Evolutionary conservation across 2,888 invertebrate species (phyloP), one percentile per base, ranked within the genome.

Genomic region (Orthosia gracilis): DNA sequence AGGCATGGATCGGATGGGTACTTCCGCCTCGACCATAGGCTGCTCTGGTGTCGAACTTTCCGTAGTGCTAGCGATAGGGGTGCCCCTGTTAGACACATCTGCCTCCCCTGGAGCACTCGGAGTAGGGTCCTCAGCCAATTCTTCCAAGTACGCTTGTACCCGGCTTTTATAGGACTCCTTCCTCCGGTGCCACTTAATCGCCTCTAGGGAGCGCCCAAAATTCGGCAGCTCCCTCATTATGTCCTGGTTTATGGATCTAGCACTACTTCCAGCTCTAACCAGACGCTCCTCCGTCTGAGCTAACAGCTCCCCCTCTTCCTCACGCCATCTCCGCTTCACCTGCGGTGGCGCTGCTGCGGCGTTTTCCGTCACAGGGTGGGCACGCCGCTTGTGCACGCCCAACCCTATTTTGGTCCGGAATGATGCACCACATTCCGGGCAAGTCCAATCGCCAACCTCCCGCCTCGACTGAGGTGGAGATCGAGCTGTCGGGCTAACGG

Each of bases 321-420:
- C 26, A 26, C n/a, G 65, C 69, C 69, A 78, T 47, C 71, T 67
- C 50, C 64, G 57, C 52, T 71, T 78, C 64, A 52, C 76, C 65
- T 64, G 63, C 57, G 64, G 26, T 49, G 75, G 71, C 0, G 64
- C 76, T 9, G 55, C 76, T 23, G 26, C 26, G 26, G 26, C 26
- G 26, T 26, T 26, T 26, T 1, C 26, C 50, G 55, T 59, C 18
- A 52, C 45, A 26, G 64, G 67, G 64, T 71, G 76, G 3, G 77
- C 75, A 49, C 57, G 40, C 3, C 40, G 49, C 26, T 26, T 59
- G 21, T 76, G 70, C 52, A 76, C 63, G 4, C 70, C 59, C 54
- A 70, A 58, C 23, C 76, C 67, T 17, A 12, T 54, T 3, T 73
- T 76, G 45, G 67, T 59, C n/a, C 15, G 17, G 11, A 73, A 73